Percentiles rank a stretch among this genome's conserved stretches.
Conservation (phyloP, 2,113 vertebrate species). For the Onychostruthus taczanowskii region DNA sequence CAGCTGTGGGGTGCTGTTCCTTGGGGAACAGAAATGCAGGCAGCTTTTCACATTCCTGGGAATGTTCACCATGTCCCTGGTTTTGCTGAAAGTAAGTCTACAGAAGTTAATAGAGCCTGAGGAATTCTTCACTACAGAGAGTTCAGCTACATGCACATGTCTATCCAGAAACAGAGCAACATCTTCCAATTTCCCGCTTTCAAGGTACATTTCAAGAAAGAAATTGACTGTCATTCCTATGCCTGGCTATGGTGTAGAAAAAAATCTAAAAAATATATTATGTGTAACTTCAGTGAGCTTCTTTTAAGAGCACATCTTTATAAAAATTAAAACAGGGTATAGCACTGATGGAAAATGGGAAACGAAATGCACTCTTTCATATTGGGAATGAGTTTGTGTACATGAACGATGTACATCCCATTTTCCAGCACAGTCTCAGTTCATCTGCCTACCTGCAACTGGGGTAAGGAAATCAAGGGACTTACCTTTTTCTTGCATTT, state of each 20-base stretch:
- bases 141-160: not conserved
- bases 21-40: not conserved
- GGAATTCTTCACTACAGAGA: not conserved
- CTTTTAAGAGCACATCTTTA: not conserved
- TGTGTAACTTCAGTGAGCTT: not conserved
- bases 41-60: not conserved
- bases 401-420: not conserved
- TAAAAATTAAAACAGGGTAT: not conserved
- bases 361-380: not conserved
- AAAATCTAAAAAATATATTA: not conserved
- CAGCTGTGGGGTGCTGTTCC: not conserved
- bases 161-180: not conserved
- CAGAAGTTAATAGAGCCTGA: not conserved
- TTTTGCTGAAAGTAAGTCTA: not conserved
- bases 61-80: not conserved
- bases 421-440: not conserved
- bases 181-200: not conserved
- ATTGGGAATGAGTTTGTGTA: not conserved
- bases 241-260: not conserved
- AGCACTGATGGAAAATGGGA: not conserved
- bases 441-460: not conserved
- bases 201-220: not conserved
- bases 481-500: not conserved
- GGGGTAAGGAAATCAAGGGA: not conserved
- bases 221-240: not conserved